Conservation (phyloP, 2,113 vertebrate genomes). For the Microtus ochrogaster region DNA sequence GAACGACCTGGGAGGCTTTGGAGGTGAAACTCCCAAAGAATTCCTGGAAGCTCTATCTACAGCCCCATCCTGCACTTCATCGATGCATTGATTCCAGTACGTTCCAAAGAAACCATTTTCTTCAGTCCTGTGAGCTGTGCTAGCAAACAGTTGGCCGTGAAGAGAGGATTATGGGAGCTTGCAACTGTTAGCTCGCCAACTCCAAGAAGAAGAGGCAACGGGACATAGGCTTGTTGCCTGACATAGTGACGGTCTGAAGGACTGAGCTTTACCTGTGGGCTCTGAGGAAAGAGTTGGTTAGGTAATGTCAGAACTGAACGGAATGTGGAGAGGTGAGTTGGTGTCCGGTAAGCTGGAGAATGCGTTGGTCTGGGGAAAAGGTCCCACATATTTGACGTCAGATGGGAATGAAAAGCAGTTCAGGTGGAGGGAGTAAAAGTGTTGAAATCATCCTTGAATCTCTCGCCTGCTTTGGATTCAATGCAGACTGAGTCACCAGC, state of each 20-base stretch:
- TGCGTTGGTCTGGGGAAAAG: not conserved
- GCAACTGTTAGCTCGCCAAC: not conserved
- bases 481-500: too few species aligned
- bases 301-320: not conserved
- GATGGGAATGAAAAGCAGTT: not conserved
- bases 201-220: not conserved
- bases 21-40: not conserved
- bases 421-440: not conserved
- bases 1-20: not conserved
- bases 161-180: not conserved
- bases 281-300: not conserved
- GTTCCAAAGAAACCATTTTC: not conserved
- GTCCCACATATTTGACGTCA: not conserved
- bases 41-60: not conserved
- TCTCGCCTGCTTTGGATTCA: not conserved
- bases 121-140: not conserved
- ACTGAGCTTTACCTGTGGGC: not conserved
- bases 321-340: not conserved
- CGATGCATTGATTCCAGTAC: not conserved
- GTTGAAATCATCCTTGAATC: not conserved
- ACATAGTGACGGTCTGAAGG: not conserved
- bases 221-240: not conserved
- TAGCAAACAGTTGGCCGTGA: not conserved
- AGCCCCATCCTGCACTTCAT: fast-evolving
- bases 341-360: not conserved